Percentiles rank a stretch among this genome's conserved stretches.
Evolutionary conservation across 2,888 invertebrate species (phyloP).

Genomic region (Phanerotoma sp.): DNA sequence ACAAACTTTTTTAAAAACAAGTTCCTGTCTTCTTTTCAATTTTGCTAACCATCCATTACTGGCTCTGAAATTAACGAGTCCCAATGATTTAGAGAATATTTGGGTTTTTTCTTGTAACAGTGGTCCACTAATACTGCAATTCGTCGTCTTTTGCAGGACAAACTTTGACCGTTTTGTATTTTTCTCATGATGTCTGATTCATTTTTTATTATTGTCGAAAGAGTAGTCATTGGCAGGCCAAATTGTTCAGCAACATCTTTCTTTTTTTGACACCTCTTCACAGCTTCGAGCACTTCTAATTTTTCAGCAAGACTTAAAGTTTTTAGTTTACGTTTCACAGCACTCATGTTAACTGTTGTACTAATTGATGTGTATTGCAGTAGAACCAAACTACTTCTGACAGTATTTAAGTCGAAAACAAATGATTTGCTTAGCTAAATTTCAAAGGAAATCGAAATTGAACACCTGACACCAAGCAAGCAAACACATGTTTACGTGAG

Average conservation of each 20-base stretch:
- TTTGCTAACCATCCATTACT: constrained; percentile 31
- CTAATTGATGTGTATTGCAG: too few species aligned
- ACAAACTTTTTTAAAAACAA: not conserved
- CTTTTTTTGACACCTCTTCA: not conserved
- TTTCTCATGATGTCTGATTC: not conserved
- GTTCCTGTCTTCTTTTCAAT: not conserved
- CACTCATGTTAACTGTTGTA: too few species aligned
- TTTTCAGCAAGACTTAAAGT: too few species aligned
- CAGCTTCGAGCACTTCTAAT: not conserved
- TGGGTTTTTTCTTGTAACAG: constrained; percentile 21
- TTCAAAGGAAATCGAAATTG: too few species aligned
- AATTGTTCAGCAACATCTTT: not conserved
- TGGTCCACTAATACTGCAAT: not conserved
- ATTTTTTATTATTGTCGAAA: not conserved
- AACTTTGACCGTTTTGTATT: not conserved
- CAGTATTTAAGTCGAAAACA: too few species aligned
- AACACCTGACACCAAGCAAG: too few species aligned
- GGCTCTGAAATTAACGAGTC: constrained; percentile 30
- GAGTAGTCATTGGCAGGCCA: not conserved
- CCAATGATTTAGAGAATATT: constrained; percentile 21
- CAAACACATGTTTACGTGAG: too few species aligned
- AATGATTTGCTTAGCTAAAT: too few species aligned
- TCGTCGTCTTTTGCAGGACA: not conserved
- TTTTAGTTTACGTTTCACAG: too few species aligned
- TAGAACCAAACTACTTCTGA: too few species aligned